Evolutionary conservation across 2,113 vertebrate species (phyloP), one percentile per base, ranked within the genome.

Genomic region (Saimiri boliviensis): DNA sequence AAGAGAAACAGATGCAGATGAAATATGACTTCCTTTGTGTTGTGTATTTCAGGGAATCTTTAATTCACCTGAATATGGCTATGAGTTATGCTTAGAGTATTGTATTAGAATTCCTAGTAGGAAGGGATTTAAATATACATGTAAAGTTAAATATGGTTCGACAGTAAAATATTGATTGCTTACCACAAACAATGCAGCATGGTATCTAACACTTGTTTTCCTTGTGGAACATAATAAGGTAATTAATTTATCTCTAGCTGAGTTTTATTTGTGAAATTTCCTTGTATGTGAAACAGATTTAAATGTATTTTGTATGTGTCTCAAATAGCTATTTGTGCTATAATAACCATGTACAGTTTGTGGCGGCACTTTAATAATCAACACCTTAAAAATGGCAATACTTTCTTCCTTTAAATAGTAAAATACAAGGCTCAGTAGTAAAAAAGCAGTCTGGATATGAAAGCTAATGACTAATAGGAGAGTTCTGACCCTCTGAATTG

Each of bases 401-500:
- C 85, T 97, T 91, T 93, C 98, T 97, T 97, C 88, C 91, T 98
- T 98, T 94, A 95, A 91, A 96, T 71, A 97, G 93, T 96, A 82
- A 98, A 96, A 95, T 89, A 82, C 66, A 94, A 96, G 97, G 73
- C 94, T 92, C 71, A 56, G 56, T 95, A 80, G 79, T 96, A 96
- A 97, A 97, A 86, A 66, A 97, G 77, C 92, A 86, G 84, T 97
- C 96, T 12, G 6, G 63, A 93, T 98, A 97, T 98, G 98, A 98
- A 98, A 98, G 97, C 93, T 97, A 97, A 98, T 97, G 97, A 98
- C 96, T 98, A 97, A 98, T 98, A 97, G 98, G 97, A 95, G 97
- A 98, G 97, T 98, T 98, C 93, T 98, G 98, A 98, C 98, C 98
- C 98, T 98, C 97, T 98, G 97, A 98, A 98, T 98, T 98, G 95